Percentiles rank a stretch among this genome's conserved stretches.
Evolutionary conservation across 2,113 vertebrate genomes (phyloP).

Genomic region (Amphiprion percula): DNA sequence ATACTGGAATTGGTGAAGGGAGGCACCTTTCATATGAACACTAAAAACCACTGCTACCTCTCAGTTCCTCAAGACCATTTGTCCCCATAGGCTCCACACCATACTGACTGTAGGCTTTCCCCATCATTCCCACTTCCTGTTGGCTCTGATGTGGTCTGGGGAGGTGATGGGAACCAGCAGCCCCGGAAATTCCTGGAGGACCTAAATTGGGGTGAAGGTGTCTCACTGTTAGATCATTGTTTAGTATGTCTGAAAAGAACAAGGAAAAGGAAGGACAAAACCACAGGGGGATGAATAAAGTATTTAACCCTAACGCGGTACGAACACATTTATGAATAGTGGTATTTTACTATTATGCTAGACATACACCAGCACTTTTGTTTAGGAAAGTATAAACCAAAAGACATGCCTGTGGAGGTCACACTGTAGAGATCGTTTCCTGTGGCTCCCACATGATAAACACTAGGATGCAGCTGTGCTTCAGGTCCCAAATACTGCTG

Average conservation of each 20-base stretch:
- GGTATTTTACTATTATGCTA: background rate
- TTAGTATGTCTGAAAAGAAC: slow-evolving; percentile 59
- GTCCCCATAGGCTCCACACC: slow-evolving; percentile 77
- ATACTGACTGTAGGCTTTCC: slow-evolving; percentile 78
- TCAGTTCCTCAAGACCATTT: slow-evolving; percentile 76
- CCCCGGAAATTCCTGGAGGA: slow-evolving; percentile 73
- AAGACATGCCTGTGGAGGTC: slow-evolving; percentile 64
- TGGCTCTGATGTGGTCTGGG: slow-evolving; percentile 73
- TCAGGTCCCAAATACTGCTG: slow-evolving; percentile 84
- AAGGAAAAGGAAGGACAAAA: background rate
- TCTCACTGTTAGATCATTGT: slow-evolving; percentile 64
- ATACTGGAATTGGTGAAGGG: background rate
- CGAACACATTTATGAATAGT: background rate
- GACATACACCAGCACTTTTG: background rate
- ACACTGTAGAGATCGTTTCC: slow-evolving; percentile 76
- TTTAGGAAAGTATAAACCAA: background rate
- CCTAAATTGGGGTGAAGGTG: slow-evolving; percentile 72
- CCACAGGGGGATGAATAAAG: background rate
- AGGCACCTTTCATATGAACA: background rate
- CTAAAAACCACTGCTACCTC: slow-evolving; percentile 78
- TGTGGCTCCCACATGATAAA: slow-evolving; percentile 74
- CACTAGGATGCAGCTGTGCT: slow-evolving; percentile 70
- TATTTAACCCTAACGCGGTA: background rate
- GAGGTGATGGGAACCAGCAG: slow-evolving; percentile 68
- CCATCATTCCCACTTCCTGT: slow-evolving; percentile 78